Base-by-base conservation (phyloP, 2,113 vertebrate genomes). In the Elanoides forficatus region DNA sequence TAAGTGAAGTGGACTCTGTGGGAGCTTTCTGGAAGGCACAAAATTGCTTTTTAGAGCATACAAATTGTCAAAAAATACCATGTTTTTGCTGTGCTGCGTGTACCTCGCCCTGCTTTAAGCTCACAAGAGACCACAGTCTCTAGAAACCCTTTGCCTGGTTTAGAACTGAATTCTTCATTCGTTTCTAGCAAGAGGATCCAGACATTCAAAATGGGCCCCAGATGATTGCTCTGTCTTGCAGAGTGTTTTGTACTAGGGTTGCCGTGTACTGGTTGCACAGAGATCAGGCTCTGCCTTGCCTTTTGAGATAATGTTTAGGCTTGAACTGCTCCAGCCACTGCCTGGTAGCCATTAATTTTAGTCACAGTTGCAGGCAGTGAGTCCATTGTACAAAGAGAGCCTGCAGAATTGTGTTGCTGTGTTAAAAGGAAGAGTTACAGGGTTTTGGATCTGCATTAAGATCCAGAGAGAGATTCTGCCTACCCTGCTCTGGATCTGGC, bases 11-110 rank as follows among this genome's bases (percentile, higher is more conserved):
- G 30, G 32, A 45, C 26, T 88, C 85, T 88, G 22, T 84, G 90
- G 25, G 63, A 91, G 30, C 73, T 71, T 67, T 81, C 42, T 78
- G 81, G 42, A 85, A 95, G 58, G 72, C 66, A 65, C 43, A 62
- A 80, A 73, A 85, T 75, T 92, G 85, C 63, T 86, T 96, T 97
- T 82, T 36, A 90, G 85, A 92, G 55, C 79, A 67, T 76, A 76
- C 45, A 56, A 3, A 53, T 81, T 66, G 63, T 52, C n/a, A 74
- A 60, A 81, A 87, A 85, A 47, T 29, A 52, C 74, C 17, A 23
- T 73, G 27, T 29, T 88, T 92, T 62, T 73, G 42, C 72, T 93
- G 32, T 88, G 74, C 45, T 68, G 17, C 47, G 5, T 4, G 26
- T 86, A 60, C 45, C 34, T 80, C 47, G 8, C 36, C 4, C 78